These are phyloP conservation scores for Chrysolina oricalcia DNA, from an alignment of 2,888 invertebrate species.

Conservation along the genomic window DNA sequence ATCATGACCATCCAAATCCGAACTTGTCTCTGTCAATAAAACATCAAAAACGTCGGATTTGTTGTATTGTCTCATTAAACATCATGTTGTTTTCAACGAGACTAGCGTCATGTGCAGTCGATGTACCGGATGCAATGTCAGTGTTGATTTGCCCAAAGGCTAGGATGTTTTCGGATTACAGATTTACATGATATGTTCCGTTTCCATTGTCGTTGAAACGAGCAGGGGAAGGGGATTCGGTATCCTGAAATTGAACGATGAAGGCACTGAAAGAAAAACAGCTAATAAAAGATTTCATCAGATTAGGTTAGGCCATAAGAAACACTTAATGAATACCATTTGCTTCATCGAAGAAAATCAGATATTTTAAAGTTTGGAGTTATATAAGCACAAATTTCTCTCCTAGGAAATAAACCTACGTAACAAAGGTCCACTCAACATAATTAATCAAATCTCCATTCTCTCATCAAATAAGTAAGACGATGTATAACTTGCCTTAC, in stretches of 20 bases:
- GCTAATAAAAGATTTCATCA: no score
- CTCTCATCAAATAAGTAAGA: no score
- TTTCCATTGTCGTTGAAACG: neutral
- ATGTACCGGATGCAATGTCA: constrained; percentile 65
- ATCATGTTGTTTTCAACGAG: constrained; percentile 59
- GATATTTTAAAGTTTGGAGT: no score
- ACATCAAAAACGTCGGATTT: constrained; percentile 57
- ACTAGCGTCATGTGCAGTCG: constrained; percentile 62
- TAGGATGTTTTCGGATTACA: constrained; percentile 61
- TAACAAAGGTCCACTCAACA: no score
- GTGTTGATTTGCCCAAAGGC: constrained; percentile 64
- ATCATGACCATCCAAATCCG: constrained; percentile 48
- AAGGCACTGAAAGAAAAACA: no score
- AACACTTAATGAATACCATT: no score
- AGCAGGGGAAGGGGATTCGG: neutral
- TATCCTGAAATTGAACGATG: neutral
- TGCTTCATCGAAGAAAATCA: no score
- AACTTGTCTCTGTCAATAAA: constrained; percentile 57
- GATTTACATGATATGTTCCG: constrained; percentile 28
- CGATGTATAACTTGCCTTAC: no score
- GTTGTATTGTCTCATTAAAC: constrained; percentile 61
- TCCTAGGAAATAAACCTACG: no score
- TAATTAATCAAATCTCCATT: no score
- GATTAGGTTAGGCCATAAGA: no score
- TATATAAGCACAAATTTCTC: no score